Evolutionary conservation across 2,113 vertebrate species (phyloP).

Genomic region (Halcyon malimbica): DNA sequence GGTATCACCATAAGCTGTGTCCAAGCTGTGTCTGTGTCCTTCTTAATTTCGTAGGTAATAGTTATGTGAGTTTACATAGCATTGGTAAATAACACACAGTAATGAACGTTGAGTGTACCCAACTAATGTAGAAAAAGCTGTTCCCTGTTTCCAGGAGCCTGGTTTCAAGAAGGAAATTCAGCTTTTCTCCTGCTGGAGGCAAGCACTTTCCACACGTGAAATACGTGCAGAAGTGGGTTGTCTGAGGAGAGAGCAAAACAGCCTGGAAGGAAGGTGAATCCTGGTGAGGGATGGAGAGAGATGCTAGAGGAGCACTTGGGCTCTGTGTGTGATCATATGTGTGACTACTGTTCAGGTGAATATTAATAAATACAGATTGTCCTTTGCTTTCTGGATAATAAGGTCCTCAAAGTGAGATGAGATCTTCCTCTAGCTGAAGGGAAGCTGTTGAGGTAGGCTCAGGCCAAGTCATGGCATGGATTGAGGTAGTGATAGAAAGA

Average conservation of each 20-base stretch:
- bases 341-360: background rate
- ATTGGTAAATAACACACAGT: background rate
- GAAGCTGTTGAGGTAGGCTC: background rate
- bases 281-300: background rate
- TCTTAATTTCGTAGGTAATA: background rate
- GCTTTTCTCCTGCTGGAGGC: background rate
- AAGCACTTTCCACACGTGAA: background rate
- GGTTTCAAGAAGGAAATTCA: background rate
- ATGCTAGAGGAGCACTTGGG: background rate
- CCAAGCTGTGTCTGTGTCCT: background rate
- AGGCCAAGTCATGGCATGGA: rapidly evolving
- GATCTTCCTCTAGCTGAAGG: background rate
- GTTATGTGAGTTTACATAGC: background rate
- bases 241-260: background rate
- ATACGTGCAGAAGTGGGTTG: background rate
- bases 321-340: background rate
- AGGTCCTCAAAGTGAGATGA: background rate
- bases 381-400: background rate
- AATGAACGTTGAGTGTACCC: background rate
- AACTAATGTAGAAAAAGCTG: rapidly evolving
- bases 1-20: background rate
- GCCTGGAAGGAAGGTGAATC: background rate
- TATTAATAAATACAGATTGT: background rate
- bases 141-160: background rate
- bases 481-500: background rate